A percentile compares a stretch with the other conserved stretches of the same genome.
These are phyloP conservation scores for Peucedramus taeniatus DNA, from an alignment of 2,113 vertebrate species.

Conservation along the genomic window DNA sequence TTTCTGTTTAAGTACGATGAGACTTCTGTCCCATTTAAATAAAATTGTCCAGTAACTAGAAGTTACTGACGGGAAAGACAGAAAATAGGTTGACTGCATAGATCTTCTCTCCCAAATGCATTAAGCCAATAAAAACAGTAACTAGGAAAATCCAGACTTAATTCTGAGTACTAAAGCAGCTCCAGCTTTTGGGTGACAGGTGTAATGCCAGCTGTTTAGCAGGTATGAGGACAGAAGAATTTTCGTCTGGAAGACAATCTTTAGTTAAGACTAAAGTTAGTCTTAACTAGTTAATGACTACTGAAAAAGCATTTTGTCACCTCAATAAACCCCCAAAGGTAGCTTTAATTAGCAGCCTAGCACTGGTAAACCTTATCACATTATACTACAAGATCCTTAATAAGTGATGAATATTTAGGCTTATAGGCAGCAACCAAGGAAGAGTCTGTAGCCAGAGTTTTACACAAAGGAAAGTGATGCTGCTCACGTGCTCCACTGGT, in stretches of 20 bases:
- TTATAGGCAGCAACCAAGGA: neutral
- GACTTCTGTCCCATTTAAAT: neutral
- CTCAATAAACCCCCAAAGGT: neutral
- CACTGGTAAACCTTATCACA: neutral
- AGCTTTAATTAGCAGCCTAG: neutral
- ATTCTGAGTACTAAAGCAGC: neutral
- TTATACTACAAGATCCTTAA: neutral
- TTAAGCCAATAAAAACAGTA: neutral
- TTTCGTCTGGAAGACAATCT: neutral
- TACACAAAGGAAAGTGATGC: neutral
- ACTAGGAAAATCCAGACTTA: neutral
- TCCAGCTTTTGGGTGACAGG: neutral
- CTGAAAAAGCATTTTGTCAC: neutral
- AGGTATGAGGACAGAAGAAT: neutral
- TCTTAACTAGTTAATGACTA: too few species aligned
- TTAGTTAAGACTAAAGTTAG: too few species aligned
- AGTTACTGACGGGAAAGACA: neutral
- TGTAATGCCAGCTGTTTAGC: neutral
- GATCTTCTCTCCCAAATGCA: neutral
- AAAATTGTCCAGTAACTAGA: neutral
- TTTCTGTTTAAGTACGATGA: neutral
- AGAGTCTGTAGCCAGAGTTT: neutral
- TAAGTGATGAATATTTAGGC: neutral
- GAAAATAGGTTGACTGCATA: neutral
- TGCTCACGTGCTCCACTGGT: neutral